phyloP scores from a whole-genome alignment of 1,140 invertebrate genomes.

The Leptinotarsa lineolata region DNA sequence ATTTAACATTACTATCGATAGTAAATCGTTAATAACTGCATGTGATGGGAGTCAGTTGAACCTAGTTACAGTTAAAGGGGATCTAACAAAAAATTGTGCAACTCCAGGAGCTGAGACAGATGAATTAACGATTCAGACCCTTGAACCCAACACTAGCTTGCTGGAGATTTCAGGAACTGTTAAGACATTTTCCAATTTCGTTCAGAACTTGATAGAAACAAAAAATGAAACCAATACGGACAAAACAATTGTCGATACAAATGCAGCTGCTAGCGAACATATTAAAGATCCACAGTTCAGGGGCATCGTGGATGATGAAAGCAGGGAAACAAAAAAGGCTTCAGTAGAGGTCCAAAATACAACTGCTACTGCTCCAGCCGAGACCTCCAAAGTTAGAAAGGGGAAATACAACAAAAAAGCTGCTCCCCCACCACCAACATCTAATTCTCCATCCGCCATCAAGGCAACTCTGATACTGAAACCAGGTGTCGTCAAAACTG shows the following conservation, averaged over 20 bases:
- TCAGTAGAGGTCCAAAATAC: background rate
- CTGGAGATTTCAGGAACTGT: slow-evolving; percentile 19
- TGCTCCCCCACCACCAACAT: slow-evolving; percentile 45
- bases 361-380: background rate
- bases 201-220: slow-evolving; percentile 21
- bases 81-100: slow-evolving; percentile 4
- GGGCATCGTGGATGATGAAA: background rate
- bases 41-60: slow-evolving; percentile 23
- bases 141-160: background rate
- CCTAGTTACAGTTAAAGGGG: background rate
- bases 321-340: background rate
- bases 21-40: slow-evolving; percentile 34
- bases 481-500: slow-evolving; percentile 50
- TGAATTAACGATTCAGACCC: background rate
- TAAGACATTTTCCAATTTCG: slow-evolving; percentile 13
- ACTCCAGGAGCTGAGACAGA: background rate
- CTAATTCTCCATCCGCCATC: slow-evolving; percentile 34
- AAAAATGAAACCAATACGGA: background rate
- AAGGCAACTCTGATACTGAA: slow-evolving; percentile 53
- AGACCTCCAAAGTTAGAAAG: slow-evolving; percentile 36
- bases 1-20: slow-evolving; percentile 30
- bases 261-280: background rate
- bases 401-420: slow-evolving; percentile 54
- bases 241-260: background rate
- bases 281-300: background rate